Evolutionary conservation across 92 coral and sea anemone genomes (phyloP).

Genomic region (Paragorgia papillata): DNA sequence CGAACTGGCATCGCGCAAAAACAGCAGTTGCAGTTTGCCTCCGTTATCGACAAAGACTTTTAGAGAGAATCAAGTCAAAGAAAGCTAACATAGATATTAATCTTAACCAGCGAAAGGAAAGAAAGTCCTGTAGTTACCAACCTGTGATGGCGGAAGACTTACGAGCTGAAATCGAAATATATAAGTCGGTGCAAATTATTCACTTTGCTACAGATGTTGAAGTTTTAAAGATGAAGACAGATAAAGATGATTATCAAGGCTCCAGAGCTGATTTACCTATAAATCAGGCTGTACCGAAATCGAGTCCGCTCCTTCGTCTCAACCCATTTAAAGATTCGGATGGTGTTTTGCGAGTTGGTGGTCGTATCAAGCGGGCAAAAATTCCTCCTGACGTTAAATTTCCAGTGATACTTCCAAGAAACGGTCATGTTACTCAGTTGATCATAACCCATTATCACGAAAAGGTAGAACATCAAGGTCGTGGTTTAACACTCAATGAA

Average conservation of each 20-base stretch:
- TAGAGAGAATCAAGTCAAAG: neutral
- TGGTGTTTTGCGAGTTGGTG: slow-evolving; percentile 22
- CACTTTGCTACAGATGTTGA: slow-evolving; percentile 8
- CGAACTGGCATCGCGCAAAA: too few species aligned
- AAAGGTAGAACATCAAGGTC: neutral
- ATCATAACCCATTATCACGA: neutral
- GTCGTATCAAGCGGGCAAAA: neutral
- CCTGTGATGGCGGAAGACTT: too few species aligned
- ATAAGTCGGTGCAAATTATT: neutral
- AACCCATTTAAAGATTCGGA: neutral
- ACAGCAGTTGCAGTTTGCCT: too few species aligned
- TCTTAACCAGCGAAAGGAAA: too few species aligned
- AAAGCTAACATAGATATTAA: too few species aligned
- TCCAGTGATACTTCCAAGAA: neutral
- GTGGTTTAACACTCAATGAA: slow-evolving; percentile 6
- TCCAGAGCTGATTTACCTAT: neutral
- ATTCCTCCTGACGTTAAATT: slow-evolving; percentile 2
- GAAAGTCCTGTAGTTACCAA: too few species aligned
- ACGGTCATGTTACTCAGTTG: neutral
- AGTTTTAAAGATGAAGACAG: neutral
- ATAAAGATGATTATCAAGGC: neutral
- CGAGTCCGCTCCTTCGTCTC: slow-evolving; percentile 5
- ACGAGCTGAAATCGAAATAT: slow-evolving; percentile 12
- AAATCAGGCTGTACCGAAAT: neutral
- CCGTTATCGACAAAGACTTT: neutral